Conservation (phyloP, 2,797 vertebrate genomes). For the Synaphobranchus kaupii region DNA sequence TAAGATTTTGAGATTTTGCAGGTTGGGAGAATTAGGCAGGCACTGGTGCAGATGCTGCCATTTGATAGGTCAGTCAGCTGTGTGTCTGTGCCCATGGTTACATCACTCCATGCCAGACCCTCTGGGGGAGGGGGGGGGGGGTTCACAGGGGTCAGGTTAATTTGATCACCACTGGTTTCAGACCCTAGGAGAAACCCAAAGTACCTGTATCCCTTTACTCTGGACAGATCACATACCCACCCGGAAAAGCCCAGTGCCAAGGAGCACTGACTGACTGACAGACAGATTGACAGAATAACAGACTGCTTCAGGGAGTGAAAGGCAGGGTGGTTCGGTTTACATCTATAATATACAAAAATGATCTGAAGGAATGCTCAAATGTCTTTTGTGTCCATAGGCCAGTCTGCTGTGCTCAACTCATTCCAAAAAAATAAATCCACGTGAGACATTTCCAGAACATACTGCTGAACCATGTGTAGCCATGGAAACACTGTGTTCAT, state of each 20-base stretch:
- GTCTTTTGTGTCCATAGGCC: background rate
- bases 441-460: background rate
- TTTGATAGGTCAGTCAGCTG: background rate
- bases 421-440: background rate
- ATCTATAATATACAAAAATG: too few species aligned
- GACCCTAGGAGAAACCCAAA: conserved; percentile 45
- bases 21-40: background rate
- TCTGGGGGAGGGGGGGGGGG: background rate
- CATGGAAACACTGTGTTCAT: background rate
- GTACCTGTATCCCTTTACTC: conserved; percentile 62
- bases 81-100: background rate
- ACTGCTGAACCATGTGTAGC: background rate
- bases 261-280: conserved; percentile 32
- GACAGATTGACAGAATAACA: conserved; percentile 13
- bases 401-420: background rate
- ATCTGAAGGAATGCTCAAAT: background rate
- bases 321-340: background rate
- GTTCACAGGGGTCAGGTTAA: conserved; percentile 21
- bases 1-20: background rate
- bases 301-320: background rate
- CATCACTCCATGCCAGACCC: background rate
- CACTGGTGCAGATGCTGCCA: background rate
- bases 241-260: conserved; percentile 43
- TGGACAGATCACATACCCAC: conserved; percentile 55
- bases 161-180: conserved; percentile 51